Conservation (phyloP, 2,888 invertebrate species). For the Punctoribates punctum region DNA sequence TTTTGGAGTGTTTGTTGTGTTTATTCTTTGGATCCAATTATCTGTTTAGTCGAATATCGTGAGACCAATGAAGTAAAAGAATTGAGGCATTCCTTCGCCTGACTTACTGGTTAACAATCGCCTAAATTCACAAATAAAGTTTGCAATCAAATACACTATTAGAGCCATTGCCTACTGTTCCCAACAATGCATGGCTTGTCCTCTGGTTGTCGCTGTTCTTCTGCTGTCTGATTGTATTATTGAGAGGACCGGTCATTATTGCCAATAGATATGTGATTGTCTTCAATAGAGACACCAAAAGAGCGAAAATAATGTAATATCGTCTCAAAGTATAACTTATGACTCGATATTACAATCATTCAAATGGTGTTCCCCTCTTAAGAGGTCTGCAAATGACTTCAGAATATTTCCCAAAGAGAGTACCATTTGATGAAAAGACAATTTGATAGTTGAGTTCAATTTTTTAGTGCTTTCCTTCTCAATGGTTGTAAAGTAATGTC, state of each 20-base stretch:
- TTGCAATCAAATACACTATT: constrained; percentile 21
- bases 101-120: constrained; percentile 19
- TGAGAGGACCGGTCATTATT: constrained; percentile 21
- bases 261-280: constrained; percentile 22
- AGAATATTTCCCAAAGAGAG: not conserved
- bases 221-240: not conserved
- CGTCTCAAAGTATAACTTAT: not conserved
- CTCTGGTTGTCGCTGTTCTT: not conserved
- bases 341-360: not conserved
- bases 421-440: not conserved
- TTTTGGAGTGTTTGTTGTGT: not conserved
- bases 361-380: not conserved
- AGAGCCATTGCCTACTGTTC: not conserved
- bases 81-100: constrained; percentile 11
- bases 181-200: not conserved
- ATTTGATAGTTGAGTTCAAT: not conserved
- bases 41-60: constrained; percentile 26
- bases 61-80: constrained; percentile 12
- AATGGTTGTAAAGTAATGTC: constrained; percentile 20
- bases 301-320: not conserved
- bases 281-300: constrained; percentile 4
- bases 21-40: constrained; percentile 21
- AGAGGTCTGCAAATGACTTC: not conserved
- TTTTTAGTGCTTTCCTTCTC: not conserved
- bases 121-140: constrained; percentile 23